Evolutionary conservation across 2,888 invertebrate genomes (phyloP), one percentile per base, ranked within the genome.

Genomic region (Parelbella ahira): DNA sequence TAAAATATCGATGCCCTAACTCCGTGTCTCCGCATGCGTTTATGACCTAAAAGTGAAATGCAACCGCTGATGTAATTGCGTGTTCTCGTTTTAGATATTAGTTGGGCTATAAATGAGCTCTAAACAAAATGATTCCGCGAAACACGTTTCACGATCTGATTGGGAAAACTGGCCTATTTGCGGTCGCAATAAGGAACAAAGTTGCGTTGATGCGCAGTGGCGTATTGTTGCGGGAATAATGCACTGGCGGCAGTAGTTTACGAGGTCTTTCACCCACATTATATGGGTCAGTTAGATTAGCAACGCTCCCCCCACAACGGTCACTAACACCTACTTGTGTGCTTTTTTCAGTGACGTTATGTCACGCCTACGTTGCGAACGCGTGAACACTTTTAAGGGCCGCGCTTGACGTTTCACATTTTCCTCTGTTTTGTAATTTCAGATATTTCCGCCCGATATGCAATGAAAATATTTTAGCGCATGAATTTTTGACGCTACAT

Each of bases 221-320:
- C 63, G 71, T 70, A 78, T 75, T 76, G 77, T 82, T 77, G 76
- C 71, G 69, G 80, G 78, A 81, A 83, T 81, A 82, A 78, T 82
- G 79, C 78, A 75, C 73, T 68, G 64, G 62, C 65, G 68, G 74
- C 61, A 75, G 71, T 77, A 75, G 80, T 86, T 86, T 83, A 87
- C 70, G 86, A 84, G 86, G 86, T 87, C 84, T 84, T 86, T 87
- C 86, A 86, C 86, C 86, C 69, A 66, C 66, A 67, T 63, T 71
- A 86, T 83, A 87, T 87, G 68, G 86, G 86, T 86, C 86, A 87
- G 76, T 75, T 72, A 86, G 86, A 86, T 84, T 87, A 86, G 80
- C 74, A 69, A 73, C 69, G 75, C 73, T 75, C 68, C 75, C 63
- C 55, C 60, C 38, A 36, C 45, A 47, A 39, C 37, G 39, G 37